These are phyloP conservation scores for Dreissena rostriformis DNA, from an alignment of 1,140 invertebrate genomes.

Conservation along the genomic window DNA sequence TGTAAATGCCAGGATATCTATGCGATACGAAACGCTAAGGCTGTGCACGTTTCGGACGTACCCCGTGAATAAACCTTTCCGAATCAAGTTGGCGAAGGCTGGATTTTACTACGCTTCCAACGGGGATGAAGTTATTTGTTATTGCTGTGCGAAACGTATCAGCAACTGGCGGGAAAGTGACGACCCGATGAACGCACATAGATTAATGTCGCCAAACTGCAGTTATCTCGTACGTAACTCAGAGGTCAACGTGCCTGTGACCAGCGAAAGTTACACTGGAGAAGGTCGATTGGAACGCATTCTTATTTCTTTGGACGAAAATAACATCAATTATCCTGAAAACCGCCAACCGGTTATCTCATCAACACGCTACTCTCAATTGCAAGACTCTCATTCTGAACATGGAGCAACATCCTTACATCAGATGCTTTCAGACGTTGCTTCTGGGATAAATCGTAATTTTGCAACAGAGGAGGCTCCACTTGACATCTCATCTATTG, in stretches of 20 bases:
- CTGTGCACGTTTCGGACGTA: constrained; percentile 6
- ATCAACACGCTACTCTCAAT: too few relatives aligned
- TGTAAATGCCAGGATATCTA: constrained; percentile 14
- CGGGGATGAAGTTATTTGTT: constrained; percentile 30
- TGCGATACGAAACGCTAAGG: constrained; percentile 36
- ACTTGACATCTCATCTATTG: too few relatives aligned
- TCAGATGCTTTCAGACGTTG: too few relatives aligned
- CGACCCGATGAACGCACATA: constrained; percentile 7
- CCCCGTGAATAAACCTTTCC: constrained; percentile 18
- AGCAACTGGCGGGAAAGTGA: constrained; percentile 17
- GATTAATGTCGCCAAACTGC: constrained; percentile 17
- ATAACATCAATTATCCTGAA: too few relatives aligned
- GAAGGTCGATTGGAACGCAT: background rate
- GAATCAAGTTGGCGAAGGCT: constrained; percentile 18
- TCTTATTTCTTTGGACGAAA: too few relatives aligned
- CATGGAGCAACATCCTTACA: too few relatives aligned
- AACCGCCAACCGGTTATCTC: too few relatives aligned
- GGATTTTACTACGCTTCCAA: constrained; percentile 33
- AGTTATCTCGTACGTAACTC: constrained; percentile 15
- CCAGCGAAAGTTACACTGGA: background rate
- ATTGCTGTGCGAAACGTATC: constrained; percentile 18
- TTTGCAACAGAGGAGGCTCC: too few relatives aligned
- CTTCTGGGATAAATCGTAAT: too few relatives aligned
- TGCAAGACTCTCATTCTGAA: too few relatives aligned
- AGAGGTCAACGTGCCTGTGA: constrained; percentile 28